Percentiles rank a stretch among this genome's conserved stretches.
phyloP scores from a whole-genome alignment of 2,113 vertebrate genomes.

The Menura novaehollandiae region DNA sequence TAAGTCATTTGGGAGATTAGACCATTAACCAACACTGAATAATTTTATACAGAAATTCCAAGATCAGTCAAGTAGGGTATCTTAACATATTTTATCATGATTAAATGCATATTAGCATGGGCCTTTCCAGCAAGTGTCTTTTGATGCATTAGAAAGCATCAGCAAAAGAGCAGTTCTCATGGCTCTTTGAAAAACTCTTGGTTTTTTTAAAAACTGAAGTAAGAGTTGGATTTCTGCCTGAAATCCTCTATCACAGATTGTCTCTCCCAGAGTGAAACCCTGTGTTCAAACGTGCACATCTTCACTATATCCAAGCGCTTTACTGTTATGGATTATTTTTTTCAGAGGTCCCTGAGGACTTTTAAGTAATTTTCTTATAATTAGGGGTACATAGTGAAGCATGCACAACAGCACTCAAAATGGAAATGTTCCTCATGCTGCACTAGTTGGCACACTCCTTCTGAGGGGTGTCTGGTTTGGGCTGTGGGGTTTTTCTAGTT shows the following conservation, averaged over 20 bases:
- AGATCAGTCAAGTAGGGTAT: not conserved
- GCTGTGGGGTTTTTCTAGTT: constrained; percentile 4
- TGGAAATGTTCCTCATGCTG: not conserved
- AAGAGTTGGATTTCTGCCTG: not conserved
- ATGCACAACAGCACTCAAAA: not conserved
- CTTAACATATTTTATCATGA: not conserved
- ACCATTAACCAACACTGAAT: not conserved
- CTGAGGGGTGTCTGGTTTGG: not conserved
- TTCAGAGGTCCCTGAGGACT: not conserved
- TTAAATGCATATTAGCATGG: not conserved
- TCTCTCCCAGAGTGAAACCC: not conserved
- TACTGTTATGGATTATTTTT: not conserved
- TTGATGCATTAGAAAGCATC: not conserved
- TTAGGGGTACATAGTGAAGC: not conserved
- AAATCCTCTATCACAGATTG: not conserved
- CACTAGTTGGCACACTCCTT: not conserved
- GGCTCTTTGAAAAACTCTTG: not conserved
- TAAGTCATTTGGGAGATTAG: not conserved
- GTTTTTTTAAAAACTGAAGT: not conserved
- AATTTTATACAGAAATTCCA: not conserved
- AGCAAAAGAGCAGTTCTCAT: not conserved
- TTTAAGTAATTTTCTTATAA: constrained; percentile 1
- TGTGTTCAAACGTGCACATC: not conserved
- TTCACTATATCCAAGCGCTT: not conserved
- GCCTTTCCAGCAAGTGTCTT: not conserved